Evolutionary conservation across 2,888 invertebrate genomes (phyloP).

Genomic region (Aplocera efformata): DNA sequence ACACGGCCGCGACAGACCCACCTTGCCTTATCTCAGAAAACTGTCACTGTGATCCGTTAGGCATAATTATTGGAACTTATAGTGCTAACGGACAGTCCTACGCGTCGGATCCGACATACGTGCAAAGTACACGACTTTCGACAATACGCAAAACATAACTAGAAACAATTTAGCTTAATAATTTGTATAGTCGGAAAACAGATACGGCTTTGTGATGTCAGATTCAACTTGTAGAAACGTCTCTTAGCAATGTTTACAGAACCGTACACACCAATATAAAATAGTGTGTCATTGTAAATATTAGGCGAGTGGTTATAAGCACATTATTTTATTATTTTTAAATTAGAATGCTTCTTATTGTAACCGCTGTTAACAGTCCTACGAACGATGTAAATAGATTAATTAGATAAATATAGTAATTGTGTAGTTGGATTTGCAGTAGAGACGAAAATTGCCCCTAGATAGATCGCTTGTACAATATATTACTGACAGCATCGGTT

Average conservation of each 20-base stretch:
- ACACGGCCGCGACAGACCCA: slow-evolving; percentile 50
- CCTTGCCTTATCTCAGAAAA: slow-evolving; percentile 75
- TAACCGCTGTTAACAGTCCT: slow-evolving; percentile 25
- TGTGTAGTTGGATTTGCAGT: slow-evolving; percentile 8
- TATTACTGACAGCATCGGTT: too few relatives aligned
- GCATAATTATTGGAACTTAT: slow-evolving; percentile 55
- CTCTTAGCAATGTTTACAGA: slow-evolving; percentile 4
- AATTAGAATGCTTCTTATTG: slow-evolving; percentile 11
- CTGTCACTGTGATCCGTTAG: slow-evolving; percentile 76
- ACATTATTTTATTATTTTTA: slow-evolving; percentile 19
- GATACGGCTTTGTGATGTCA: too few relatives aligned
- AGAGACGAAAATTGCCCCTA: slow-evolving; percentile 9
- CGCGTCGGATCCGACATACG: too few relatives aligned
- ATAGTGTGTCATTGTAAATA: slow-evolving; percentile 32
- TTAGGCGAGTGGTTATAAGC: slow-evolving; percentile 28
- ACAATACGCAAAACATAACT: too few relatives aligned
- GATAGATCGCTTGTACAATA: too few relatives aligned
- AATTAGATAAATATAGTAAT: slow-evolving; percentile 20
- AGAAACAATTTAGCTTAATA: too few relatives aligned
- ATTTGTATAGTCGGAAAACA: too few relatives aligned
- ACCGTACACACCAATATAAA: slow-evolving; percentile 29
- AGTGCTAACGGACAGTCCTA: slow-evolving; percentile 16
- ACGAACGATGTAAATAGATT: slow-evolving; percentile 29
- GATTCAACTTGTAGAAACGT: too few relatives aligned
- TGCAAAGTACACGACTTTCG: too few relatives aligned